phyloP scores from a whole-genome alignment of 2,113 vertebrate genomes.

The Scomber colias region DNA sequence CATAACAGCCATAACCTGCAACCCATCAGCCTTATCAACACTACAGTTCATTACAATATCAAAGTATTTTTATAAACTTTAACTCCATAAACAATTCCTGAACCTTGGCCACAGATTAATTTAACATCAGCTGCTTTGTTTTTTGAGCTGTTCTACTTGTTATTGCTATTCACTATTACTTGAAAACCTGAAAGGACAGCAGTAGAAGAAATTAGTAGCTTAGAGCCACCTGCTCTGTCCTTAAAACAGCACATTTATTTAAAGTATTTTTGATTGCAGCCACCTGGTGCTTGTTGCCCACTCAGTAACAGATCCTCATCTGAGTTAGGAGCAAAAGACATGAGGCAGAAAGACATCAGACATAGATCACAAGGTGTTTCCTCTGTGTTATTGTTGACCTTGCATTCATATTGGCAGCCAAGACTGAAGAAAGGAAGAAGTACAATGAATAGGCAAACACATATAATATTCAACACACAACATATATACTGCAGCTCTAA shows the following conservation, averaged over 20 bases:
- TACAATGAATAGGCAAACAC: not conserved
- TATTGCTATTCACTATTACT: not conserved
- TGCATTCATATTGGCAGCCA: not conserved
- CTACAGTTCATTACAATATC: conserved; percentile 9
- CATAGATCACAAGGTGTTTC: conserved; percentile 6
- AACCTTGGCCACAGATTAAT: conserved; percentile 23
- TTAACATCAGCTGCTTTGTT: not conserved
- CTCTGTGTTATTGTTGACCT: conserved; percentile 18
- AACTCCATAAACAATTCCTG: conserved; percentile 31
- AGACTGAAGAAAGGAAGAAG: not conserved
- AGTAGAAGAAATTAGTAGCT: not conserved
- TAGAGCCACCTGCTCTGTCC: conserved; percentile 6
- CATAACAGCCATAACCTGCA: conserved; percentile 27
- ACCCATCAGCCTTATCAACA: conserved; percentile 21
- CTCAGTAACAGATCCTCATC: conserved; percentile 24
- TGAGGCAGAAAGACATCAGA: conserved; percentile 42
- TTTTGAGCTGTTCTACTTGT: not conserved
- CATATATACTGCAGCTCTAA: not conserved
- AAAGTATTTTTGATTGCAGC: conserved; percentile 2
- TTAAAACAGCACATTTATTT: conserved; percentile 21
- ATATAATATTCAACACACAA: not conserved
- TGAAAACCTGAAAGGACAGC: not conserved
- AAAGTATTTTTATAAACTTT: conserved; percentile 42
- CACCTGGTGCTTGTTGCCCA: conserved; percentile 29
- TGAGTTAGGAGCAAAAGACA: conserved; percentile 31